Evolutionary conservation across 2,113 vertebrate species (phyloP), one percentile per base, ranked within the genome.

Genomic region (Edolisoma coerulescens): DNA sequence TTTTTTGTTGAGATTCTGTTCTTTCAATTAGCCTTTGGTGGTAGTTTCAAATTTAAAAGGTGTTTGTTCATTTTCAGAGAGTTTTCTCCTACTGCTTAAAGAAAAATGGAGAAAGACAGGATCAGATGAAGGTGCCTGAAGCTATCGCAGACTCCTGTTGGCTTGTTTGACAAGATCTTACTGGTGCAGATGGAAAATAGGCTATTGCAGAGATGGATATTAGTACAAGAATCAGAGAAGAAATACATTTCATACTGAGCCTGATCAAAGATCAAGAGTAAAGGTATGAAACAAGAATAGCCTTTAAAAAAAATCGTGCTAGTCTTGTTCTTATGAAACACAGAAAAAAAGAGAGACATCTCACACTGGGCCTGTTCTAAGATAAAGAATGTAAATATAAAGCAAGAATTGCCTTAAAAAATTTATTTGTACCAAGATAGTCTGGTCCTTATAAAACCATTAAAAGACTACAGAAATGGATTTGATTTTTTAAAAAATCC

Each of bases 1-100:
- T 93, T 93, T 95, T 91, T 61, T 61, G 67, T 54, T 75, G 77
- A 95, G 85, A 92, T 61, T 93, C 52, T 89, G 41, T 90, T 96
- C 79, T 95, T 97, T 94, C 71, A 96, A 80, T 95, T 97, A 96
- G 91, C 61, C 70, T 95, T 89, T 77, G 78, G 82, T 97, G 81
- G 85, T 90, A 45, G 5, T 96, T 96, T 97, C 83, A 96, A 92
- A 97, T 95, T 93, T 94, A 90, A 96, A 95, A 89, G 50, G 21
- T 42, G 32, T 85, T 91, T 92, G 18, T 92, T 97, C 49, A 84
- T 97, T 96, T 96, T 92, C 61, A 83, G 80, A 77, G 87, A 79
- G 95, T 94, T 95, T 95, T 9, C 32, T 96, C 59, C 50, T 93
- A 30, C 53, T 84, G 69, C 24, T 57, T 82, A 63, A 89, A 94